Conservation (phyloP, 2,113 vertebrate genomes). For the Dendropsophus ebraccatus region DNA sequence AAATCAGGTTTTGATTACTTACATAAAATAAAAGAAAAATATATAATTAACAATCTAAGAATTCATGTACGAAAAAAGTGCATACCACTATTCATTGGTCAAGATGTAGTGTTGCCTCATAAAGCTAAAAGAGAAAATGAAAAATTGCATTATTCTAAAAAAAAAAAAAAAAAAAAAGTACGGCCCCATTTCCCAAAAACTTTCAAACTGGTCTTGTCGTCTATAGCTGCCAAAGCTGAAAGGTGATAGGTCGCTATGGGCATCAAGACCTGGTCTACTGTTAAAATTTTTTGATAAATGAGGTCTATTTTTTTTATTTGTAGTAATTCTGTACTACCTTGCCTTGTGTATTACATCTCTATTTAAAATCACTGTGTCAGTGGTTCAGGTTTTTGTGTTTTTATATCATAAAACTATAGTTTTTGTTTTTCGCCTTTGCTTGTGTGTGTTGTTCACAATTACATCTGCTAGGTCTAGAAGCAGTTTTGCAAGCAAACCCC, state of each 20-base stretch:
- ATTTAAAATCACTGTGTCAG: conserved; percentile 9
- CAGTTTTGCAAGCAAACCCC: conserved; percentile 37
- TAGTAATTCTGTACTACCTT: background rate
- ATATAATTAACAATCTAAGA: conserved; percentile 26
- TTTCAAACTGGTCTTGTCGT: background rate
- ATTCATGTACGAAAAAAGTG: conserved; percentile 25
- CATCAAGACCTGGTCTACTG: background rate
- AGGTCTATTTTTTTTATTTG: background rate
- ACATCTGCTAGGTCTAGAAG: conserved; percentile 3
- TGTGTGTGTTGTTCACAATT: background rate
- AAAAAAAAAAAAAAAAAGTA: background rate
- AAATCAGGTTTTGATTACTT: background rate
- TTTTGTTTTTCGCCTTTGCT: conserved; percentile 16
- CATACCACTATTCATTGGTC: conserved; percentile 43
- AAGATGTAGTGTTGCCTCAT: conserved; percentile 41
- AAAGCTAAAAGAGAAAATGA: conserved; percentile 3
- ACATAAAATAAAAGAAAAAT: background rate
- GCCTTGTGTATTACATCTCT: conserved; percentile 6
- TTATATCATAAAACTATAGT: conserved; percentile 6
- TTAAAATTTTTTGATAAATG: background rate
- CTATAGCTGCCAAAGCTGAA: background rate
- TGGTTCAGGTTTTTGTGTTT: background rate
- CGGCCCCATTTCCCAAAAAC: background rate
- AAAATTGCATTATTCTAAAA: background rate
- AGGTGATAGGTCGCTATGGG: background rate